Base-by-base conservation (phyloP, 2,797 vertebrate species). In the Takifugu rubripes region DNA sequence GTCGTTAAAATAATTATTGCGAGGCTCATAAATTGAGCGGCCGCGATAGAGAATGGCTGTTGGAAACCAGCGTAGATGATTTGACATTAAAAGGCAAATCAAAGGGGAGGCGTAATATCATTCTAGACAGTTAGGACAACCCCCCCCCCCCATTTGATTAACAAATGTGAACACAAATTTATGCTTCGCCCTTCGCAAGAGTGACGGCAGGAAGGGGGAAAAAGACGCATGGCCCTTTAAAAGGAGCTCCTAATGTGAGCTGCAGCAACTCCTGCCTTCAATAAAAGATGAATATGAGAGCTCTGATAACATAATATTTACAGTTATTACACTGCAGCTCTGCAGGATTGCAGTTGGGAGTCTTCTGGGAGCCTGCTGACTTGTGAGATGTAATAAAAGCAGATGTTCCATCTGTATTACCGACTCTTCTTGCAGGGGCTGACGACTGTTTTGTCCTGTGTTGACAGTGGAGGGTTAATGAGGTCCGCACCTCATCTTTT, bases 251-350 rank as follows among this genome's bases (percentile, higher is more conserved):
- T 40, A 25, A 54, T 45, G 25, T 53, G 51, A 60, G 64, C 65
- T 66, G 69, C 59, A 73, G 72, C 49, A 52, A 46, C 64, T 66
- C 57, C 14, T 6, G 31, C 50, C 49, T 69, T 82, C 58, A 81
- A 78, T 85, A 84, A 84, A 85, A 83, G 70, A 83, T 77, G 71
- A 79, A 67, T 61, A 55, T 53, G 62, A 76, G 74, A 84, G 78
- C 70, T 73, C 70, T 68, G 65, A 72, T 76, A 75, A 74, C 74
- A 67, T 68, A 71, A 78, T 72, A 77, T 83, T 79, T 78, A 70
- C 67, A 75, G 64, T 68, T 76, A 73, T 74, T 59, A 73, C 46
- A 65, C 36, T 49, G 36, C 15, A 2, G 68, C 70, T 64, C 36
- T 14, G 36, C 36, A 40, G 36, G 1, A 10, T 5, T 40, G 36